A percentile compares a stretch with the other conserved stretches of the same genome.
Conservation (phyloP, 53 echinoderm and acorn worm genomes). For the Pentamera pediparva region DNA sequence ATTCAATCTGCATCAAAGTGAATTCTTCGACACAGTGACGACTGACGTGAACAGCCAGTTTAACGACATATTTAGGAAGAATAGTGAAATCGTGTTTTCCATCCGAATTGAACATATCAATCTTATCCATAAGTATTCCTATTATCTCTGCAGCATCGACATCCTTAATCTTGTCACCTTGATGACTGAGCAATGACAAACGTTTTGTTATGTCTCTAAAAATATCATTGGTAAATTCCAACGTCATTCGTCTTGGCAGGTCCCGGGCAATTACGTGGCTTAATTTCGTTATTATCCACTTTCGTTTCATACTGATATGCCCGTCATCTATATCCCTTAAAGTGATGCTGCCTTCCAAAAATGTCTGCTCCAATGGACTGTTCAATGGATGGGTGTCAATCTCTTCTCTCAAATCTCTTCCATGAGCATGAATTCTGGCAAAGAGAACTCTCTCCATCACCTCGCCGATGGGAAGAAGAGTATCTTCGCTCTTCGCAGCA, state of each 20-base stretch:
- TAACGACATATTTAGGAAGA: slow-evolving; percentile 19
- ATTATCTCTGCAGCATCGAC: neutral
- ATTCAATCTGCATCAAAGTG: neutral
- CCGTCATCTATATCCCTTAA: neutral
- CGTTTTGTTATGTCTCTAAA: neutral
- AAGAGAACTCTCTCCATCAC: neutral
- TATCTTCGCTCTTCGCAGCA: neutral
- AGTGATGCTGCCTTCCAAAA: slow-evolving; percentile 12
- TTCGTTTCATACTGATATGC: slow-evolving; percentile 5
- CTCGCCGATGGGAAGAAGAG: neutral
- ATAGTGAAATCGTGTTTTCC: slow-evolving; percentile 17
- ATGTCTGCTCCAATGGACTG: neutral
- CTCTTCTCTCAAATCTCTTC: neutral
- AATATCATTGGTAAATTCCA: neutral
- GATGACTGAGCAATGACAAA: neutral
- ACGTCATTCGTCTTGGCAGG: neutral
- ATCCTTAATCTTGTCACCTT: neutral
- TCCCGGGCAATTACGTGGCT: neutral
- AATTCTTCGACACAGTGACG: slow-evolving; percentile 5
- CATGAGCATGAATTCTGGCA: neutral
- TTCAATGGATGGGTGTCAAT: neutral
- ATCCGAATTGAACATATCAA: neutral
- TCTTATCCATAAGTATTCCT: neutral
- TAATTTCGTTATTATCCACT: neutral
- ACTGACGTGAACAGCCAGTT: slow-evolving; percentile 33